Percentiles rank a stretch among this genome's conserved stretches.
Evolutionary conservation across 92 coral and sea anemone genomes (phyloP).

Genomic region (Scolanthus callimorphus): DNA sequence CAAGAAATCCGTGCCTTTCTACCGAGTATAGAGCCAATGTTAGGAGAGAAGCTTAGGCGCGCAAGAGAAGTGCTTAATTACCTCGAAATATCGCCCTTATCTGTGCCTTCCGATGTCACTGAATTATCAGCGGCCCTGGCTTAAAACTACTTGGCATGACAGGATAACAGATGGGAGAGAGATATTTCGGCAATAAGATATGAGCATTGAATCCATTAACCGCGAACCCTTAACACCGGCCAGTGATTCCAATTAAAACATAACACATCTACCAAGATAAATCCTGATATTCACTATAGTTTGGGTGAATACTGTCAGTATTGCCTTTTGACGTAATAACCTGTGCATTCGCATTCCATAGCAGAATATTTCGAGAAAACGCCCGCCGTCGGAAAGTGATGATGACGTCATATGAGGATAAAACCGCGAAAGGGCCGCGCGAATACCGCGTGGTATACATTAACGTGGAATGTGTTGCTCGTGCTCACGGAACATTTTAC

Average conservation of each 20-base stretch:
- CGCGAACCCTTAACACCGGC: no score
- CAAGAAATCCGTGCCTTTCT: background rate
- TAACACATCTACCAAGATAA: no score
- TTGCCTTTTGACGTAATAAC: no score
- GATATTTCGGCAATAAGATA: background rate
- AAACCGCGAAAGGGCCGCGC: background rate
- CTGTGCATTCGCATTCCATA: no score
- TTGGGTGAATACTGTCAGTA: no score
- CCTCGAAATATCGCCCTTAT: slow-evolving; percentile 19
- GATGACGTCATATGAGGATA: background rate
- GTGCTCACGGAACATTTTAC: background rate
- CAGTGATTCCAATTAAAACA: no score
- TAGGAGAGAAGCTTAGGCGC: slow-evolving; percentile 3
- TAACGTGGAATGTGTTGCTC: background rate
- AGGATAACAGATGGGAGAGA: background rate
- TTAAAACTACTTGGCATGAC: background rate
- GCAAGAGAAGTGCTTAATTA: slow-evolving; percentile 28
- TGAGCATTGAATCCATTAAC: background rate
- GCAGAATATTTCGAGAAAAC: no score
- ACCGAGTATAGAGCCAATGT: background rate
- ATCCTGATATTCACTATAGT: no score
- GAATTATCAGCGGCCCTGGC: background rate
- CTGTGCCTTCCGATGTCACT: slow-evolving; percentile 1
- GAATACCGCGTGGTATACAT: background rate
- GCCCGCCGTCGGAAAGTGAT: no score